Evolutionary conservation across 2,113 vertebrate species (phyloP), one percentile per base, ranked within the genome.

Genomic region (Anolis sagrei): DNA sequence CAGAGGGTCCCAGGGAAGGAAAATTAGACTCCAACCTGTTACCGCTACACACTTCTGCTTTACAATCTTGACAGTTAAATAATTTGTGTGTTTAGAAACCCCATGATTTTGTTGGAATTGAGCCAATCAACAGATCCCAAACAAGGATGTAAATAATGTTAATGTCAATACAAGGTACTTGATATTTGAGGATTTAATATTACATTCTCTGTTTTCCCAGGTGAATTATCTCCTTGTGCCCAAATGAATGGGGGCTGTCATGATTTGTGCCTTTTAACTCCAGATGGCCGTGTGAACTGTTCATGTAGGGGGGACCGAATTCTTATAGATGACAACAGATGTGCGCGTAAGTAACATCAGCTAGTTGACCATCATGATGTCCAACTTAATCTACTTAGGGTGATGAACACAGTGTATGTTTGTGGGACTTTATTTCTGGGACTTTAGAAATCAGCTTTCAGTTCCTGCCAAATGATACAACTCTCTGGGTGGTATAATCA

Each of bases 271-370:
- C 97, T 99, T 78, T 95, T 99, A 92, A 98, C 98, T 48, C 96
- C 97, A 48, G 93, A 98, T 0, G 98, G 98, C 48, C 97, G 95
- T 93, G 97, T 99, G 86, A 99, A 99, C 90, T 99, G 99, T 90
- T 98, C 97, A 0, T 99, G 99, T 87, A 94, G 99, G 64, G 98
- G 98, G 90, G 98, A 99, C 69, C 96, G 98, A 87, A 92, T 98
- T 89, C 95, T 99, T 85, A 88, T 98, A 84, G 97, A 98, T 88
- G 97, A 98, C 96, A 98, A 98, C 97, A 97, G 98, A 99, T 99
- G 99, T 95, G 98, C 99, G 97, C 97, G 99, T 99, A 98, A 98
- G 99, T 98, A 96, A 90, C 94, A 87, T 70, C 90, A 77, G 78
- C 39, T 44, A 44, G 39, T 79, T 90, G 87, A 79, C 69, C 70